Conservation (phyloP, 2,797 vertebrate species). For the Platalea minor region DNA sequence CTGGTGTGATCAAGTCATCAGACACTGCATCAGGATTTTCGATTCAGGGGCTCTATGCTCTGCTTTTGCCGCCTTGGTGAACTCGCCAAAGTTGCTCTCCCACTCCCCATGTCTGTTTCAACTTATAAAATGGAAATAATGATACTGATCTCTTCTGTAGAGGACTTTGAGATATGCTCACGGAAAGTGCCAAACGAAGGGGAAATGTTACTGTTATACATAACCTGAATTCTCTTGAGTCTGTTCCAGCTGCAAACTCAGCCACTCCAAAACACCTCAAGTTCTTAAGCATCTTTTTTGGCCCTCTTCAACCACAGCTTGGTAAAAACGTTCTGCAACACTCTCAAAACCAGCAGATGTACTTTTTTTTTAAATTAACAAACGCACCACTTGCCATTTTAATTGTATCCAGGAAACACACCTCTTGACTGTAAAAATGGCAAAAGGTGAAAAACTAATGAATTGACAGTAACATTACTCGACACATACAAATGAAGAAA, state of each 20-base stretch:
- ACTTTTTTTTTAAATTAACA: not conserved
- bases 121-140: not conserved
- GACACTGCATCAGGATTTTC: not conserved
- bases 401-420: constrained; percentile 7
- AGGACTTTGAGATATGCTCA: not conserved
- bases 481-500: not conserved
- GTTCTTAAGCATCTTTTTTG: not conserved
- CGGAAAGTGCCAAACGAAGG: fast-evolving
- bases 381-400: not conserved
- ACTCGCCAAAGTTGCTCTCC: not conserved
- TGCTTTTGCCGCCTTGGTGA: not conserved
- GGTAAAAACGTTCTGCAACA: not conserved
- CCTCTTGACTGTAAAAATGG: not conserved
- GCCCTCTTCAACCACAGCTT: not conserved
- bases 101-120: not conserved
- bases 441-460: constrained; percentile 12
- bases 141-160: not conserved
- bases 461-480: not conserved
- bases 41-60: not conserved
- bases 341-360: not conserved
- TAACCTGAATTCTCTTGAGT: not conserved
- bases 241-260: not conserved
- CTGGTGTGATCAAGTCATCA: not conserved
- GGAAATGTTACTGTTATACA: not conserved
- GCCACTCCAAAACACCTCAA: not conserved